Percentiles rank a stretch among this genome's conserved stretches.
Evolutionary conservation across 2,113 vertebrate species (phyloP).

Genomic region (Labeo catla): DNA sequence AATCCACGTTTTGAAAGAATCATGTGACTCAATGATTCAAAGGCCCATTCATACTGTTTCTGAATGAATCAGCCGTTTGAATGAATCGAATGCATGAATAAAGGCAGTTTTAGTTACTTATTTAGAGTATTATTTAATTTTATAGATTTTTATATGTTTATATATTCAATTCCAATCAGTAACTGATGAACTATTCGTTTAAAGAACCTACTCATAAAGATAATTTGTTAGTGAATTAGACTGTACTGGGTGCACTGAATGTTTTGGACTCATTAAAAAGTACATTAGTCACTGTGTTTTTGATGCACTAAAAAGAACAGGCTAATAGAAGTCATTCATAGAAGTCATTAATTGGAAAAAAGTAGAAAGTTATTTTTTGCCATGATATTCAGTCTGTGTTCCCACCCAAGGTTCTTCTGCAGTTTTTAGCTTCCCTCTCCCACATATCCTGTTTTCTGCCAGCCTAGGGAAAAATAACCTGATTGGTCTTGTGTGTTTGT

Average conservation of each 20-base stretch:
- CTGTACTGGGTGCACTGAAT: background rate
- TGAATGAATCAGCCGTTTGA: too few relatives aligned
- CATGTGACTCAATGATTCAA: too few relatives aligned
- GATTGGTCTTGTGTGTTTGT: background rate
- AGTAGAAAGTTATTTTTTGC: background rate
- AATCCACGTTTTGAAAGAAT: too few relatives aligned
- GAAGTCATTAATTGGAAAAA: background rate
- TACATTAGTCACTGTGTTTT: background rate
- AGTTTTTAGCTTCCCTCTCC: conserved; percentile 5
- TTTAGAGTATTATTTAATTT: too few relatives aligned
- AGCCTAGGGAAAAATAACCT: background rate
- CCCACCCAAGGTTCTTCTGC: background rate
- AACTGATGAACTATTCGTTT: background rate
- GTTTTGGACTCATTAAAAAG: background rate
- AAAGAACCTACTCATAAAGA: background rate
- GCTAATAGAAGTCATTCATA: too few relatives aligned
- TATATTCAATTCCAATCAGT: background rate
- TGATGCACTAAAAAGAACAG: background rate
- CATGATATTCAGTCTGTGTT: background rate
- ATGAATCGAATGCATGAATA: too few relatives aligned
- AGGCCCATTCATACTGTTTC: too few relatives aligned
- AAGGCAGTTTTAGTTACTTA: too few relatives aligned
- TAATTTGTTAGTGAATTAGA: background rate
- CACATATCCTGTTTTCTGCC: background rate
- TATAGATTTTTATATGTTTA: too few relatives aligned